Percentiles rank a stretch among this genome's conserved stretches.
Evolutionary conservation across 2,888 invertebrate genomes (phyloP).

Genomic region (Hypomecis punctinalis): DNA sequence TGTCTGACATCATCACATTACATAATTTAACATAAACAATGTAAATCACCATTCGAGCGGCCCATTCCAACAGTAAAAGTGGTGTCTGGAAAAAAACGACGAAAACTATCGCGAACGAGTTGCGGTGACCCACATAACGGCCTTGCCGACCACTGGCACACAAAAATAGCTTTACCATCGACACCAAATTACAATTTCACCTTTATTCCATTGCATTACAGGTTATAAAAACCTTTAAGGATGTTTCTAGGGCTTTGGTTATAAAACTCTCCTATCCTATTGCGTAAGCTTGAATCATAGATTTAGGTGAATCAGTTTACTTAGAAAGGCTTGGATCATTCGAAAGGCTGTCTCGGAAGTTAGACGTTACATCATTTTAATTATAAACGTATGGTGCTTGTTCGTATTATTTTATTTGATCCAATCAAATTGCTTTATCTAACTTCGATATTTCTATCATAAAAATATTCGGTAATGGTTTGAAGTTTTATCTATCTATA

Average conservation of each 20-base stretch:
- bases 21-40: slow-evolving; percentile 54
- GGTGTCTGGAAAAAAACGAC: slow-evolving; percentile 57
- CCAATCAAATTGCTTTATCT: background rate
- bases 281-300: slow-evolving; percentile 30
- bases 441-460: background rate
- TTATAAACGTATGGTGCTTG: slow-evolving; percentile 7
- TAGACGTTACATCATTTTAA: slow-evolving; percentile 25
- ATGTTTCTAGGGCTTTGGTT: slow-evolving; percentile 4
- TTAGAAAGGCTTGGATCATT: slow-evolving; percentile 36
- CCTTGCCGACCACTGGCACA: slow-evolving; percentile 40
- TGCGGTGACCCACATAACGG: slow-evolving; percentile 49
- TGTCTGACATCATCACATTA: slow-evolving; percentile 48
- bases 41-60: slow-evolving; percentile 53
- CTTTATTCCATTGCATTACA: slow-evolving; percentile 29
- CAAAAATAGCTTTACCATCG: slow-evolving; percentile 23
- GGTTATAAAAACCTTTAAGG: slow-evolving; percentile 12
- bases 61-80: slow-evolving; percentile 72
- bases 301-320: slow-evolving; percentile 42
- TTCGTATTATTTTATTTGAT: background rate
- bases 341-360: slow-evolving; percentile 39
- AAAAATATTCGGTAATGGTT: background rate
- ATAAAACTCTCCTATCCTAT: slow-evolving; percentile 32
- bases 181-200: slow-evolving; percentile 20
- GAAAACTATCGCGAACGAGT: slow-evolving; percentile 44
- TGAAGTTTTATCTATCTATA: background rate